These are phyloP conservation scores for Petrocephalus microphthalmus DNA, from an alignment of 2,113 vertebrate species.

Conservation along the genomic window DNA sequence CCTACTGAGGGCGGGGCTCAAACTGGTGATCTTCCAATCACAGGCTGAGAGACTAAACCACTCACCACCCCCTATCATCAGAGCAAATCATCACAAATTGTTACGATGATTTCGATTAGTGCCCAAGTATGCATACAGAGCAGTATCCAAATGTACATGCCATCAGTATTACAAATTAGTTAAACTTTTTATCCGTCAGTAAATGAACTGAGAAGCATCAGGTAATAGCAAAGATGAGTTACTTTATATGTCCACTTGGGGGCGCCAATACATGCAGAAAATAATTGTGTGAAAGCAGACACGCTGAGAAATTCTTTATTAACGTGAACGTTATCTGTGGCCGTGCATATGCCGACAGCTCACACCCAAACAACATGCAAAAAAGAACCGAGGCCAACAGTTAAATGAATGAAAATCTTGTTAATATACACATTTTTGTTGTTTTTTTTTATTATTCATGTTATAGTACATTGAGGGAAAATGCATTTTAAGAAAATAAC, in stretches of 20 bases:
- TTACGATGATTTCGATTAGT: background rate
- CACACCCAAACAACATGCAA: background rate
- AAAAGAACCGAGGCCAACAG: background rate
- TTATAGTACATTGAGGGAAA: background rate
- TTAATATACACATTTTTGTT: background rate
- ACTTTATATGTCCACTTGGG: background rate
- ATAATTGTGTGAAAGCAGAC: background rate
- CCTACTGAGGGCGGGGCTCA: no score
- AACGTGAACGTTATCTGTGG: background rate
- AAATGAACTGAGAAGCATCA: background rate
- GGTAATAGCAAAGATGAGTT: background rate
- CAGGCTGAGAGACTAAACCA: no score
- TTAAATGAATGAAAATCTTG: background rate
- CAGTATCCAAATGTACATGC: background rate
- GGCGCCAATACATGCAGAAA: background rate
- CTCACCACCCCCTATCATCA: background rate
- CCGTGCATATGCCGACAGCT: background rate
- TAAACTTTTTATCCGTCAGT: background rate
- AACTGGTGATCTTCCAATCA: no score
- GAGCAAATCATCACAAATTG: no score
- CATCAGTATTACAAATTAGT: background rate
- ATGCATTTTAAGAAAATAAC: conserved; percentile 10
- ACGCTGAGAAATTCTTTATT: background rate
- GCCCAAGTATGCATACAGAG: background rate
- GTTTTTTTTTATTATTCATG: background rate